Percentiles rank a stretch among this genome's conserved stretches.
phyloP scores from a whole-genome alignment of 2,888 invertebrate genomes.

The Carterocephalus palaemon region DNA sequence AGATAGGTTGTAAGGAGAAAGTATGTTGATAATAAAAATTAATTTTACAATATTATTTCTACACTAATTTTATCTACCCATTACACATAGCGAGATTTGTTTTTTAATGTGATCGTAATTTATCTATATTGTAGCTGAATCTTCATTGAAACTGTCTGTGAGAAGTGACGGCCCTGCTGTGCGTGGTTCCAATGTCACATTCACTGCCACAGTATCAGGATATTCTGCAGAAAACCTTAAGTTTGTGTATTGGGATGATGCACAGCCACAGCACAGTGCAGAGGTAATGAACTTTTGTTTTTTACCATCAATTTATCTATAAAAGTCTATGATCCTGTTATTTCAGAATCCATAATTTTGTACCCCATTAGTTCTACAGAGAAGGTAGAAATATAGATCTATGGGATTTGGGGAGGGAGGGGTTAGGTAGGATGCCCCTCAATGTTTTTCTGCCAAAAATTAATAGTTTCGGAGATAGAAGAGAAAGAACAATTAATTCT shows the following conservation, averaged over 20 bases:
- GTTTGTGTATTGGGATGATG: constrained; percentile 82
- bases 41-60: background rate
- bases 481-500: too few relatives aligned
- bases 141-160: constrained; percentile 65
- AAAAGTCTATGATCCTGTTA: background rate
- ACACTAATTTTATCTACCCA: background rate
- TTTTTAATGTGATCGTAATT: background rate
- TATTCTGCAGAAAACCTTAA: constrained; percentile 55
- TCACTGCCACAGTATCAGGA: constrained; percentile 79
- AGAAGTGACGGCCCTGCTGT: constrained; percentile 84
- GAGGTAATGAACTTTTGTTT: constrained; percentile 52
- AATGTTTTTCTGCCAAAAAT: too few relatives aligned
- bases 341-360: background rate
- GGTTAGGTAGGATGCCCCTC: too few relatives aligned
- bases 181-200: constrained; percentile 84
- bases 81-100: background rate
- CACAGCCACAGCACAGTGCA: constrained; percentile 64
- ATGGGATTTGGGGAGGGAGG: too few relatives aligned
- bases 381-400: background rate
- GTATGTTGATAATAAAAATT: too few relatives aligned
- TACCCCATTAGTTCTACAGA: background rate
- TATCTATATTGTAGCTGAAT: constrained; percentile 39
- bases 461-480: too few relatives aligned
- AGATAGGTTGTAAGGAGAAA: too few relatives aligned
- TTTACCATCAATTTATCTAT: background rate